Evolutionary conservation across 2,888 invertebrate genomes (phyloP).

Genomic region (Lepidonotus clava): DNA sequence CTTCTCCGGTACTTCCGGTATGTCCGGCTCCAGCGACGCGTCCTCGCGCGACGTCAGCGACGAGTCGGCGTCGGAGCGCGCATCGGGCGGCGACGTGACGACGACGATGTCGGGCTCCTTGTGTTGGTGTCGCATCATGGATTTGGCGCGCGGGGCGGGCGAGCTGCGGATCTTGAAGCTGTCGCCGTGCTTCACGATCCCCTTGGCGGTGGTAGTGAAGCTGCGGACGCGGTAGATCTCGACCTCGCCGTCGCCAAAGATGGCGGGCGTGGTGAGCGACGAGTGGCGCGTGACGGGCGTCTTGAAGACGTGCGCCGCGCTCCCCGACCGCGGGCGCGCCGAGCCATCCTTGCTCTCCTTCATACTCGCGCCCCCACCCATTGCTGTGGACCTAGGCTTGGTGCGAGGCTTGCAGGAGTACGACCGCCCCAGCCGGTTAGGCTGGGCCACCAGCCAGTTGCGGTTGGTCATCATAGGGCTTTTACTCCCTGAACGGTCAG

Average conservation of each 20-base stretch:
- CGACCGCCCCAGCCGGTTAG: slow-evolving; percentile 30
- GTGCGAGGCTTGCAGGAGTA: slow-evolving; percentile 53
- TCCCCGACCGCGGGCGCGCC: slow-evolving; percentile 39
- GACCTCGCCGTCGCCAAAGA: slow-evolving; percentile 58
- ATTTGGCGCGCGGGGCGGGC: neutral
- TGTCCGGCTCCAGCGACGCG: slow-evolving; percentile 11
- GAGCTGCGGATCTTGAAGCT: slow-evolving; percentile 86
- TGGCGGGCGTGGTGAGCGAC: slow-evolving; percentile 39
- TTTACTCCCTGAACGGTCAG: neutral
- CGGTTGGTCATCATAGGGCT: slow-evolving; percentile 18
- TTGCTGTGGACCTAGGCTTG: neutral
- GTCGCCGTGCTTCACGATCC: slow-evolving; percentile 95
- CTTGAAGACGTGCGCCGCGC: slow-evolving; percentile 22
- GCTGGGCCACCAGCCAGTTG: neutral
- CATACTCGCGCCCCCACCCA: neutral
- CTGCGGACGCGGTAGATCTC: slow-evolving; percentile 85
- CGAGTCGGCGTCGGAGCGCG: neutral
- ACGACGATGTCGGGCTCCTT: neutral
- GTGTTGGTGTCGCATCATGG: neutral
- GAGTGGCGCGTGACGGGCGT: slow-evolving; percentile 39
- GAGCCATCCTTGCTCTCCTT: neutral
- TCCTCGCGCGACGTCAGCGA: neutral
- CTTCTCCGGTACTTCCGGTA: neutral
- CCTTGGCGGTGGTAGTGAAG: slow-evolving; percentile 95
- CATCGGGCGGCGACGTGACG: neutral